Percentiles rank a stretch among this genome's conserved stretches.
phyloP scores from a whole-genome alignment of 2,797 vertebrate species.

The Halcyon smyrnensis region DNA sequence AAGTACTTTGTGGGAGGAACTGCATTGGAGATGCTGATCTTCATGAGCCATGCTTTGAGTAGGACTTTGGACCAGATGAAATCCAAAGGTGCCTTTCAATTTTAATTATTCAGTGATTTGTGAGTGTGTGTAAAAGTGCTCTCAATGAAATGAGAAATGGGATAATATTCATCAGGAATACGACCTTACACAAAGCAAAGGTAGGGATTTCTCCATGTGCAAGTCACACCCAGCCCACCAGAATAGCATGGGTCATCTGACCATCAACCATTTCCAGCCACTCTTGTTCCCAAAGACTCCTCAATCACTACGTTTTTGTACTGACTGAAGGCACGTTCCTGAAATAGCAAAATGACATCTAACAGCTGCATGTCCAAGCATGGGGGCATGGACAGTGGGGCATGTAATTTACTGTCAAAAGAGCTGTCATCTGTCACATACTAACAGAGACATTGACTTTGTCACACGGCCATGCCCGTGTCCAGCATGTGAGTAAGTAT shows the following conservation, averaged over 20 bases:
- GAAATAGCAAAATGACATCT: neutral
- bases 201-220: neutral
- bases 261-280: neutral
- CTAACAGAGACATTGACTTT: neutral
- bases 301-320: neutral
- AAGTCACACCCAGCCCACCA: neutral
- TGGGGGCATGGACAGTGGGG: neutral
- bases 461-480: fast-evolving
- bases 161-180: neutral
- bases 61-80: neutral
- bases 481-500: neutral
- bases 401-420: neutral
- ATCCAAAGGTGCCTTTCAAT: neutral
- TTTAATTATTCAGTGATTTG: neutral
- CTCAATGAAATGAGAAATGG: neutral
- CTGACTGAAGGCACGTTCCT: fast-evolving
- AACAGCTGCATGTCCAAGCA: neutral
- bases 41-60: neutral
- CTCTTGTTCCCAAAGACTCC: neutral
- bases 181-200: neutral
- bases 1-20: neutral
- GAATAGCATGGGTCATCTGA: neutral
- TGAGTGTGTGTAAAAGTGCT: neutral
- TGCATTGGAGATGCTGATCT: neutral
- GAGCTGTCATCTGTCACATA: neutral